Evolutionary conservation across 2,113 vertebrate species (phyloP).

Genomic region (Panthera tigris): DNA sequence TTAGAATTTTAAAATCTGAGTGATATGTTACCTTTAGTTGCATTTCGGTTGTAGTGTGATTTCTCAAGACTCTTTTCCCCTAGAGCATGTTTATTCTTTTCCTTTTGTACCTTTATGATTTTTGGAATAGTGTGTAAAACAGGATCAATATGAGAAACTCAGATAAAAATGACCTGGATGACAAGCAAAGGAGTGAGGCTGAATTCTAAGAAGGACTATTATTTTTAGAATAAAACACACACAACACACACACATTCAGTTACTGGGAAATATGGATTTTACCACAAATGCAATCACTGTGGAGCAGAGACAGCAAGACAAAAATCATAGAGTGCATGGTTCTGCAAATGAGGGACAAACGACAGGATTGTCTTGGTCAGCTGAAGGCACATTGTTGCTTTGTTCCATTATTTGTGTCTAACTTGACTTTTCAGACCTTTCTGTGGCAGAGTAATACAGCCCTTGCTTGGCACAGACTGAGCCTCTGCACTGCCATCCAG

Average conservation of each 20-base stretch:
- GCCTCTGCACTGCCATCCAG: slow-evolving; percentile 53
- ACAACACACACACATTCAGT: neutral
- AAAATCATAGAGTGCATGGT: slow-evolving; percentile 71
- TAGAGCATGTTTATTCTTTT: neutral
- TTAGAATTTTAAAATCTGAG: neutral
- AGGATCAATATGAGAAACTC: slow-evolving; percentile 52
- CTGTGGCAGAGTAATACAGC: slow-evolving; percentile 72
- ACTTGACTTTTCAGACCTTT: slow-evolving; percentile 76
- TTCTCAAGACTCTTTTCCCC: neutral
- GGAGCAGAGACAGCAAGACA: slow-evolving; percentile 68
- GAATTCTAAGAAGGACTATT: slow-evolving; percentile 68
- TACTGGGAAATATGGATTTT: slow-evolving; percentile 78
- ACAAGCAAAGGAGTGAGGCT: slow-evolving; percentile 46
- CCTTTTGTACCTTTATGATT: neutral
- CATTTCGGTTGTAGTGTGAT: neutral
- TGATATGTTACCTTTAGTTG: slow-evolving; percentile 29
- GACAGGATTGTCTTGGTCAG: slow-evolving; percentile 79
- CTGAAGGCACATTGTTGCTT: slow-evolving; percentile 77
- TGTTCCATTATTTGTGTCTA: slow-evolving; percentile 82
- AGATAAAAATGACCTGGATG: slow-evolving; percentile 58
- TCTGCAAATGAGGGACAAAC: slow-evolving; percentile 75
- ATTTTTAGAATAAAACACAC: slow-evolving; percentile 47
- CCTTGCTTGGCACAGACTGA: slow-evolving; percentile 52
- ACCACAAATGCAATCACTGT: slow-evolving; percentile 63
- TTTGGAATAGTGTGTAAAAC: slow-evolving; percentile 46